These are phyloP conservation scores for Helobdella robusta DNA, from an alignment of 2,888 invertebrate species.

Conservation along the genomic window DNA sequence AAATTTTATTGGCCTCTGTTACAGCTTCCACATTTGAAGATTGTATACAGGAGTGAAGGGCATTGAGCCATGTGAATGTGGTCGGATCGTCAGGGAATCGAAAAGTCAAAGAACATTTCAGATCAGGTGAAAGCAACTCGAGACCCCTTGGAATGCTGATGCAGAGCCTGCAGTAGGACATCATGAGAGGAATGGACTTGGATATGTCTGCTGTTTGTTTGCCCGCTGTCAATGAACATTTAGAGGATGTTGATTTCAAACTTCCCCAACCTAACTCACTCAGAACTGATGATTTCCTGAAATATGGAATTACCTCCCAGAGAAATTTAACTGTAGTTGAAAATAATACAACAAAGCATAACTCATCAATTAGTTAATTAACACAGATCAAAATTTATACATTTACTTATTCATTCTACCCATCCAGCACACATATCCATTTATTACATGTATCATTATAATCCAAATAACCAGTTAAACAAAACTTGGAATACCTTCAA, in stretches of 20 bases:
- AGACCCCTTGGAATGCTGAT: conserved; percentile 56
- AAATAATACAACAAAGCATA: no score
- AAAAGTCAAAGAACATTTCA: conserved; percentile 77
- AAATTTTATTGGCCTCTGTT: conserved; percentile 64
- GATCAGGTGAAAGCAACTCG: conserved; percentile 78
- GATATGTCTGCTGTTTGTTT: conserved; percentile 18
- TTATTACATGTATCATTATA: not conserved
- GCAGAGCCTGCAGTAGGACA: conserved; percentile 7
- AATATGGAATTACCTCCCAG: conserved; percentile 91
- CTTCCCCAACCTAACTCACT: conserved; percentile 87
- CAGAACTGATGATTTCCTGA: conserved; percentile 90
- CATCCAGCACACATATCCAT: no score
- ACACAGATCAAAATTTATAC: no score
- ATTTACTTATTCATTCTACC: no score
- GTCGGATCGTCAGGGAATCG: conserved; percentile 54
- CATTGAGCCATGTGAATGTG: conserved; percentile 56
- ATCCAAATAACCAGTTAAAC: not conserved
- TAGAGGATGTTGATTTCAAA: conserved; percentile 16
- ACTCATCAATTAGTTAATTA: no score
- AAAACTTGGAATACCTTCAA: conserved; percentile 66
- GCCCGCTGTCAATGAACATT: not conserved
- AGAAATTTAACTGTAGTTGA: conserved; percentile 81
- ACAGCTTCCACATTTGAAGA: conserved; percentile 72
- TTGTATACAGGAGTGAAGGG: conserved; percentile 76
- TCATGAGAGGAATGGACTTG: conserved; percentile 20